Conservation (phyloP, 92 coral and sea anemone species). For the Epizoanthus illoricatus region DNA sequence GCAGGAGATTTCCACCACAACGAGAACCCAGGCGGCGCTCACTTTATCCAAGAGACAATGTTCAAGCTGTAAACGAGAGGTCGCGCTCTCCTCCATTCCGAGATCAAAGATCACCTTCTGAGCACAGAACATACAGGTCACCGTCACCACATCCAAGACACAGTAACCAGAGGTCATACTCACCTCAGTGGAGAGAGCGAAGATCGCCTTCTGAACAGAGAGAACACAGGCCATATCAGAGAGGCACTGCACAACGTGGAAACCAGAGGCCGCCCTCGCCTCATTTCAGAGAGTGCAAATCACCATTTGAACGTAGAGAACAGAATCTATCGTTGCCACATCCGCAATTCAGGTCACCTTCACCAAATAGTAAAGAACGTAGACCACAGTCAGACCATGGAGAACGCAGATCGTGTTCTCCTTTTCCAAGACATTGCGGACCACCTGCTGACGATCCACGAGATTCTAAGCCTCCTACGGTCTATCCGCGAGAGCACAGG, state of each 20-base stretch:
- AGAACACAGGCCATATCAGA: background rate
- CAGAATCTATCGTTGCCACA: background rate
- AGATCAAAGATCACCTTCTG: background rate
- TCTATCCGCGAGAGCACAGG: background rate
- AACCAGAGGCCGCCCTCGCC: background rate
- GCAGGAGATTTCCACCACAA: background rate
- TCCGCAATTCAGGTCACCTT: background rate
- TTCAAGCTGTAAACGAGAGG: background rate
- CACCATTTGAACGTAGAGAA: background rate
- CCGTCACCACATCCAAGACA: background rate
- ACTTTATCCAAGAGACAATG: background rate
- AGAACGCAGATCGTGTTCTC: background rate
- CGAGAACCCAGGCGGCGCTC: background rate
- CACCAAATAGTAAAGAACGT: background rate
- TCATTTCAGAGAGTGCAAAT: background rate
- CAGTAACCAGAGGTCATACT: background rate
- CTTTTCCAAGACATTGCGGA: background rate
- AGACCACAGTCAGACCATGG: background rate
- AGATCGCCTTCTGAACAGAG: conserved; percentile 4
- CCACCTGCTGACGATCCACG: background rate
- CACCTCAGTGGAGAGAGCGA: background rate
- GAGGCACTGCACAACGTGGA: too few species aligned
- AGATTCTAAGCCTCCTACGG: background rate
- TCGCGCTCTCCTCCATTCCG: background rate
- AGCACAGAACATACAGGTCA: background rate